phyloP scores from a whole-genome alignment of 1,140 invertebrate genomes.

The Sminthurinus signatus region DNA sequence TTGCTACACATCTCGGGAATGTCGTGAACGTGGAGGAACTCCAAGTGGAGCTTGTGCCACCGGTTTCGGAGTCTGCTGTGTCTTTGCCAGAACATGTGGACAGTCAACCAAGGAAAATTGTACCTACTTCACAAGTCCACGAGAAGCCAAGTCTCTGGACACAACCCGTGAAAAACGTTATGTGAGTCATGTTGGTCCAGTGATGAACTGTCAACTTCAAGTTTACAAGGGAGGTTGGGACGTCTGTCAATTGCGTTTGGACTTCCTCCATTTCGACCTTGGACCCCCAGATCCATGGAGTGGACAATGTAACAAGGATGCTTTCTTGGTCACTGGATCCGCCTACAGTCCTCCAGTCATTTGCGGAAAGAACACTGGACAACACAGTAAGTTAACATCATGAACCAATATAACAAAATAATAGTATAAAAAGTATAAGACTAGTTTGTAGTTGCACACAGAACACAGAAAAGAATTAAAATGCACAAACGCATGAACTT shows the following conservation, averaged over 20 bases:
- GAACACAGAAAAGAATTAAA: too few species aligned
- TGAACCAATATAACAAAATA: too few species aligned
- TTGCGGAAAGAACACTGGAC: constrained; percentile 46
- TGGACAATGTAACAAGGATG: constrained; percentile 45
- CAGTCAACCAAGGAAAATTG: constrained; percentile 46
- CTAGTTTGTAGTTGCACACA: too few species aligned
- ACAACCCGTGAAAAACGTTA: constrained; percentile 37
- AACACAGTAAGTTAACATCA: constrained; percentile 48
- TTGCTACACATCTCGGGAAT: constrained; percentile 44
- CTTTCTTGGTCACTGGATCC: constrained; percentile 45
- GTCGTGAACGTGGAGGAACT: constrained; percentile 43
- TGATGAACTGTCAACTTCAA: constrained; percentile 47
- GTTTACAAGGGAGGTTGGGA: constrained; percentile 45
- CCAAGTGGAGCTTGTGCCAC: constrained; percentile 46
- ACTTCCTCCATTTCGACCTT: constrained; percentile 42
- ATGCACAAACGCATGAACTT: too few species aligned
- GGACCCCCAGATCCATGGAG: constrained; percentile 43
- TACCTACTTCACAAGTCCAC: constrained; percentile 47
- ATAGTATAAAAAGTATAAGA: too few species aligned
- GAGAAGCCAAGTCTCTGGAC: constrained; percentile 18
- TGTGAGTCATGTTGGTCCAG: constrained; percentile 35
- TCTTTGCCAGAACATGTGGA: constrained; percentile 46
- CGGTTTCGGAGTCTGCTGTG: constrained; percentile 48
- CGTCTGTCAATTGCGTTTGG: constrained; percentile 47
- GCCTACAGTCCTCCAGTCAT: constrained; percentile 45